phyloP scores from a whole-genome alignment of 2,113 vertebrate genomes.

The Salvelinus sp. region DNA sequence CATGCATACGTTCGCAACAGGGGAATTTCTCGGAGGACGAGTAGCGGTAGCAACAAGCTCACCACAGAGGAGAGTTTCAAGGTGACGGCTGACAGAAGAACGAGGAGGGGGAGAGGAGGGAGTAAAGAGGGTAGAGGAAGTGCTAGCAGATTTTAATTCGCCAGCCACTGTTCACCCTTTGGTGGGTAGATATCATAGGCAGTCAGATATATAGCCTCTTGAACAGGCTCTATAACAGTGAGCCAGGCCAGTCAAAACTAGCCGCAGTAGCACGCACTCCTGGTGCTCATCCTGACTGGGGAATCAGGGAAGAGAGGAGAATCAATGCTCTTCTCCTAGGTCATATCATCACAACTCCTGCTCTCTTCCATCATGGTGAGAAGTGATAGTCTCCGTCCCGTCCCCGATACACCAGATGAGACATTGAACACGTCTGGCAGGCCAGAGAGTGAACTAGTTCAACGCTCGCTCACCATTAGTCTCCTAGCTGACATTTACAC shows the following conservation, averaged over 20 bases:
- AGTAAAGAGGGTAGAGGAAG: not conserved
- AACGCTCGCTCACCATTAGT: not conserved
- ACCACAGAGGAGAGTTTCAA: constrained; percentile 49
- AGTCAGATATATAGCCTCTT: constrained; percentile 7
- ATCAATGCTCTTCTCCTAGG: not conserved
- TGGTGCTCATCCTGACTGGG: not conserved
- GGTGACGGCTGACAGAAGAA: constrained; percentile 50
- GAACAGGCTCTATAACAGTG: constrained; percentile 23
- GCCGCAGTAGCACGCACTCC: constrained; percentile 4
- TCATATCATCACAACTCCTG: not conserved
- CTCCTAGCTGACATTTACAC: not conserved
- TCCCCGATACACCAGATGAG: not conserved
- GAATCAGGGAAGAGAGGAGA: no score
- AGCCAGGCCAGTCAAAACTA: not conserved
- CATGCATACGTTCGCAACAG: constrained; percentile 6
- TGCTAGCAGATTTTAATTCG: constrained; percentile 43
- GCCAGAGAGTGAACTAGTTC: not conserved
- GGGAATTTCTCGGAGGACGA: constrained; percentile 44
- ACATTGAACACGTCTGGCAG: not conserved
- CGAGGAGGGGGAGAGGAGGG: constrained; percentile 1
- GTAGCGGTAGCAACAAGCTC: constrained; percentile 48
- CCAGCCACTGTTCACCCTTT: constrained; percentile 35
- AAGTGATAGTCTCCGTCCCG: not conserved
- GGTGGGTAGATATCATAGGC: constrained; percentile 43
- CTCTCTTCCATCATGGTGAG: not conserved